phyloP scores from a whole-genome alignment of 1,140 invertebrate genomes.

The Ceratitis capitata region DNA sequence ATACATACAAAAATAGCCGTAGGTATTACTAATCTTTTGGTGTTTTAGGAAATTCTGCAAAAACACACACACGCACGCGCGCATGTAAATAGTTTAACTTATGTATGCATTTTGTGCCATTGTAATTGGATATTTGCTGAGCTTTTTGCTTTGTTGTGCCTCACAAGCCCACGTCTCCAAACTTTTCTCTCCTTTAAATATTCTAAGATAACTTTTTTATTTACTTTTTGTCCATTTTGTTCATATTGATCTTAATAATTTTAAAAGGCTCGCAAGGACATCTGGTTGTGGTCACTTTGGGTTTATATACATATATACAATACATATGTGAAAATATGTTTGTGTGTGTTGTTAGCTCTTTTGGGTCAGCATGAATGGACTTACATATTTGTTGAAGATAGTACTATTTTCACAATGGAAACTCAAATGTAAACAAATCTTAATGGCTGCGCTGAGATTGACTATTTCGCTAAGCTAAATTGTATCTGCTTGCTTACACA shows the following conservation, averaged over 20 bases:
- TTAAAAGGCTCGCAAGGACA: constrained; percentile 34
- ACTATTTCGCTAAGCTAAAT: background rate
- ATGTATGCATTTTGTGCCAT: background rate
- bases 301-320: too few relatives aligned
- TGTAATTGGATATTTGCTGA: constrained; percentile 28
- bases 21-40: constrained; percentile 1
- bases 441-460: background rate
- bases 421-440: background rate
- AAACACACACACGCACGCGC: background rate
- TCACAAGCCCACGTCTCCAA: too few relatives aligned
- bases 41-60: background rate
- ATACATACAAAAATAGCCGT: too few relatives aligned
- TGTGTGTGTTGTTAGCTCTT: background rate
- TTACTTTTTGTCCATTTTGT: background rate
- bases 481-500: background rate
- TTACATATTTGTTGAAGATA: background rate
- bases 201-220: background rate
- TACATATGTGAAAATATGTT: too few relatives aligned
- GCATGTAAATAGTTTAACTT: background rate
- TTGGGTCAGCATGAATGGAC: background rate
- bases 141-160: background rate
- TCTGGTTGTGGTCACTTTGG: too few relatives aligned
- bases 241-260: too few relatives aligned
- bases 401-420: background rate
- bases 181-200: background rate